A percentile compares a stretch with the other conserved stretches of the same genome.
These are phyloP conservation scores for Oegoconia quadripuncta DNA, from an alignment of 2,888 invertebrate species.

Conservation along the genomic window DNA sequence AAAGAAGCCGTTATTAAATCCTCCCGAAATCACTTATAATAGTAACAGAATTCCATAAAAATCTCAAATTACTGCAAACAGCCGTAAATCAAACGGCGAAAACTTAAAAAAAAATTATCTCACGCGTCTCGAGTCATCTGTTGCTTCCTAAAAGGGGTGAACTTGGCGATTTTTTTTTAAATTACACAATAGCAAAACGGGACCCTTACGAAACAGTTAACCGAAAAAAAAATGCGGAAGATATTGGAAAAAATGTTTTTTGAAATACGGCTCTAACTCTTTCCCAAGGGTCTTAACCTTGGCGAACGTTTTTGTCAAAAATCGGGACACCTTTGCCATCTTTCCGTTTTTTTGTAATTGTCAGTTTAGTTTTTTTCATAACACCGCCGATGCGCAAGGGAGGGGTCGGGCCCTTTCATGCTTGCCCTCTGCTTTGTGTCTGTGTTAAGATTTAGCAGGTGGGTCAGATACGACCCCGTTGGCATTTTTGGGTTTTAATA, in stretches of 20 bases:
- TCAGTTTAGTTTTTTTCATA: slow-evolving; percentile 42
- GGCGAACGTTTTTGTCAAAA: slow-evolving; percentile 63
- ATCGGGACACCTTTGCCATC: slow-evolving; percentile 78
- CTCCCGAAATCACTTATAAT: slow-evolving; percentile 51
- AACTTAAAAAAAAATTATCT: slow-evolving; percentile 62
- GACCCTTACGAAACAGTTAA: slow-evolving; percentile 64
- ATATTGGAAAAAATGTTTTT: slow-evolving; percentile 56
- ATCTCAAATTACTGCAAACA: slow-evolving; percentile 77
- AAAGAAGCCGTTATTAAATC: slow-evolving; percentile 62
- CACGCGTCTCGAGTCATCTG: slow-evolving; percentile 67
- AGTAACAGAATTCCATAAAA: slow-evolving; percentile 59
- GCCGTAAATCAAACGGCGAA: slow-evolving; percentile 68
- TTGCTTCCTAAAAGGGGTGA: slow-evolving; percentile 73
- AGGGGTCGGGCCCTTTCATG: slow-evolving; percentile 59
- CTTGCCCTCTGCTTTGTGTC: slow-evolving; percentile 45
- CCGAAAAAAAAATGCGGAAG: slow-evolving; percentile 59
- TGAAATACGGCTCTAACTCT: slow-evolving; percentile 67
- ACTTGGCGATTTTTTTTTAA: slow-evolving; percentile 47
- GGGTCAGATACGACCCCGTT: slow-evolving; percentile 56
- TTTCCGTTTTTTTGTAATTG: slow-evolving; percentile 64
- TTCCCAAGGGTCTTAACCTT: slow-evolving; percentile 79
- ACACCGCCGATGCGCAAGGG: slow-evolving; percentile 38
- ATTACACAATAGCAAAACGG: slow-evolving; percentile 50
- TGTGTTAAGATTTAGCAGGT: slow-evolving; percentile 62
- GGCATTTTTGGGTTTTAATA: slow-evolving; percentile 35